Conservation (phyloP, 2,113 vertebrate species). For the Elgaria multicarinata region DNA sequence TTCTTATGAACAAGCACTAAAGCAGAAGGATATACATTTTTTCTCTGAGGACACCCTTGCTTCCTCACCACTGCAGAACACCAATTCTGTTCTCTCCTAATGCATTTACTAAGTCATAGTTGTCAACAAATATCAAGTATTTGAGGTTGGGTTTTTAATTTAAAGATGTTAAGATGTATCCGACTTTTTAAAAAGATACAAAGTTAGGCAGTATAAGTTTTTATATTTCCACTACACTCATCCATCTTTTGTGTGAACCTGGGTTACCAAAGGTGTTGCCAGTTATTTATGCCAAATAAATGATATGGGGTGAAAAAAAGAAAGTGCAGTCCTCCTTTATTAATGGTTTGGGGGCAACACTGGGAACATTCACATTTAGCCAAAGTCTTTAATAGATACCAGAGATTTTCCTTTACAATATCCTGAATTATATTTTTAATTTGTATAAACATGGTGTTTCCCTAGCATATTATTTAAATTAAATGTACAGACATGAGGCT, state of each 20-base stretch:
- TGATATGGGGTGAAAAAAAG: background rate
- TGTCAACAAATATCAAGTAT: background rate
- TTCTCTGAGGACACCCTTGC: background rate
- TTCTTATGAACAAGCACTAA: background rate
- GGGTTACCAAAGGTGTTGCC: too few species aligned
- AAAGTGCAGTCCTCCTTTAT: background rate
- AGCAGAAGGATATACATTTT: background rate
- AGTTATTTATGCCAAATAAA: background rate
- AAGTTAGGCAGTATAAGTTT: too few species aligned
- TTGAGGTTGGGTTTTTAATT: background rate
- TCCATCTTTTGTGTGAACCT: too few species aligned
- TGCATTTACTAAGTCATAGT: background rate
- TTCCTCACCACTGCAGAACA: background rate
- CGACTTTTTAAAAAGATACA: too few species aligned
- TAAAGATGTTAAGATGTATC: background rate
- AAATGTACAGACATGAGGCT: conserved; percentile 17
- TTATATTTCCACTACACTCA: too few species aligned
- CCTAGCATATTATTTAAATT: conserved; percentile 10
- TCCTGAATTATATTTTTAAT: background rate
- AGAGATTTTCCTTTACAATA: background rate
- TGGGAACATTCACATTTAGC: background rate
- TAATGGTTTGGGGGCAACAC: background rate
- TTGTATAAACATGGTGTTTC: conserved; percentile 11
- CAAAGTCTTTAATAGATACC: conserved; percentile 1
- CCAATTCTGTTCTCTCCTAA: background rate